Percentiles rank a stretch among this genome's conserved stretches.
These are phyloP conservation scores for Dipodomys stephensi DNA, from an alignment of 2,113 vertebrate genomes.

Conservation along the genomic window DNA sequence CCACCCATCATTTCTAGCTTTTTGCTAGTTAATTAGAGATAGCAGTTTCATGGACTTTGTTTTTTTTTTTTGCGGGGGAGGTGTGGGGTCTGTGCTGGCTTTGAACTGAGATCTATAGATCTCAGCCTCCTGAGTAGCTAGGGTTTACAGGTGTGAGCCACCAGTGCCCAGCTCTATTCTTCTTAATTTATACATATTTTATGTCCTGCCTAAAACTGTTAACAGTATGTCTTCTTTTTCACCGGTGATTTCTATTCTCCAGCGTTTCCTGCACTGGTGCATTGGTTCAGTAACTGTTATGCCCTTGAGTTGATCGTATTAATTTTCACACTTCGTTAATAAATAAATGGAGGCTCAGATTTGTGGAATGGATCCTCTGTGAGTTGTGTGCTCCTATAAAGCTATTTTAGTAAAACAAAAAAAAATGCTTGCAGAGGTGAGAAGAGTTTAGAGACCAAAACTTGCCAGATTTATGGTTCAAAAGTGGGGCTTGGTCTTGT, in stretches of 20 bases:
- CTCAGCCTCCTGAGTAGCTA: too few species aligned
- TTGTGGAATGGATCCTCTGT: not conserved
- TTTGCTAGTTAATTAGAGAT: too few species aligned
- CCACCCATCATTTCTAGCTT: too few species aligned
- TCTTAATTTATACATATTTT: constrained; percentile 24
- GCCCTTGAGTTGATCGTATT: not conserved
- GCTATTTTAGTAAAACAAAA: constrained; percentile 36
- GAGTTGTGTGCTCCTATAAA: not conserved
- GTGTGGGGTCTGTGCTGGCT: too few species aligned
- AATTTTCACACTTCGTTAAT: constrained; percentile 58
- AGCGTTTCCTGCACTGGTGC: not conserved
- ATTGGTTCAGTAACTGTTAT: not conserved
- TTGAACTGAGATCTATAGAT: too few species aligned
- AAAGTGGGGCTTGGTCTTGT: constrained; percentile 37
- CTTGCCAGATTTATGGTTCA: not conserved
- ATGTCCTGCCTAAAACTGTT: constrained; percentile 41
- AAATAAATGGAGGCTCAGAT: constrained; percentile 30
- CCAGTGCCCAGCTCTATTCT: not conserved
- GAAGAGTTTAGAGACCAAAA: not conserved
- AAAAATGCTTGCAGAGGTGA: not conserved
- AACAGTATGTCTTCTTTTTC: not conserved
- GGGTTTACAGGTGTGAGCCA: too few species aligned
- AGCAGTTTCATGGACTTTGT: too few species aligned
- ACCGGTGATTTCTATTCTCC: not conserved
- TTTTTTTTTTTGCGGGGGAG: too few species aligned